Conservation (phyloP, 2,888 invertebrate species). For the Lycophotia porphyrea region DNA sequence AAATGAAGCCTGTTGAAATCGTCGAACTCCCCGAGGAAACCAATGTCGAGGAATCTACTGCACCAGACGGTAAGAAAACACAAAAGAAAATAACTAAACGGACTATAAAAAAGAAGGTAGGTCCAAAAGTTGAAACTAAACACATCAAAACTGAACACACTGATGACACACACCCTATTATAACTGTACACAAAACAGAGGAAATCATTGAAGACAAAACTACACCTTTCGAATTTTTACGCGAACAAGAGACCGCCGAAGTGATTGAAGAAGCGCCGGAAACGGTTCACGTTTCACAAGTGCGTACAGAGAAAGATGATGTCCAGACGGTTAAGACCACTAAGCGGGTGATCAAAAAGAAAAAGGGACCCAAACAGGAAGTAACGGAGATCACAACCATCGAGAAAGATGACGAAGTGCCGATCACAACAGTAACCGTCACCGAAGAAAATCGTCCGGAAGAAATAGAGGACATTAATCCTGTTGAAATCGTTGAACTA, state of each 20-base stretch:
- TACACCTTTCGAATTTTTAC: conserved; percentile 12
- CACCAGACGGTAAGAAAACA: conserved; percentile 39
- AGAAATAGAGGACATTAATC: conserved; percentile 26
- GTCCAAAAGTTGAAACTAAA: conserved; percentile 49
- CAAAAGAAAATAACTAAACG: conserved; percentile 57
- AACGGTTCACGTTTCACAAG: conserved; percentile 55
- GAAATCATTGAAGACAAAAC: neutral
- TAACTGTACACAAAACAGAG: conserved; percentile 24
- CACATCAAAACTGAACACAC: conserved; percentile 38
- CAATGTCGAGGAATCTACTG: conserved; percentile 7
- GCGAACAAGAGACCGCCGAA: neutral
- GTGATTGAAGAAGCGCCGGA: conserved; percentile 59
- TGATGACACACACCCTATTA: conserved; percentile 35
- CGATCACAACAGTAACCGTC: neutral
- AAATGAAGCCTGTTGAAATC: neutral
- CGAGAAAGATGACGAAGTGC: neutral
- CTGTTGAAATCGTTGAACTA: too few species aligned
- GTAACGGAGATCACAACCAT: neutral
- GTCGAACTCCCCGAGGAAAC: conserved; percentile 42
- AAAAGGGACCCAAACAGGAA: conserved; percentile 10
- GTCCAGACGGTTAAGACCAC: conserved; percentile 71
- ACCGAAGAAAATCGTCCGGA: neutral
- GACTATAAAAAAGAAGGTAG: conserved; percentile 64
- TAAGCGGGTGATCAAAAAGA: conserved; percentile 70
- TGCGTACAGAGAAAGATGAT: conserved; percentile 55